A percentile compares a stretch with the other conserved stretches of the same genome.
phyloP scores from a whole-genome alignment of 2,888 invertebrate species.

The Chalcis sispes region DNA sequence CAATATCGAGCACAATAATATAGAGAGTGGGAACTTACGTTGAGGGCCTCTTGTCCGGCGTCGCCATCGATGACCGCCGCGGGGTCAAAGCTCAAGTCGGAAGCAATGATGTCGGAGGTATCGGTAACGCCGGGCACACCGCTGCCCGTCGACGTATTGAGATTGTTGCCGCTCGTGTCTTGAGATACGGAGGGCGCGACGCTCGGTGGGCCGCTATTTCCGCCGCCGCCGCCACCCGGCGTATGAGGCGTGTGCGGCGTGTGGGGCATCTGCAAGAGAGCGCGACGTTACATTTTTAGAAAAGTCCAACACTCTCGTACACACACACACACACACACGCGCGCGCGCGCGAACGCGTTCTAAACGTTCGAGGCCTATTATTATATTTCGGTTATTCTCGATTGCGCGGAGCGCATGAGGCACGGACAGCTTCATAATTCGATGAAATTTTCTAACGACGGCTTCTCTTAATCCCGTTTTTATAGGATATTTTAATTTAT shows the following conservation, averaged over 20 bases:
- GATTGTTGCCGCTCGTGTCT: constrained; percentile 71
- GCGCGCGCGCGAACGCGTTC: background rate
- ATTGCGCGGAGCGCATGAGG: constrained; percentile 32
- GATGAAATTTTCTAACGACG: constrained; percentile 42
- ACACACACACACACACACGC: constrained; percentile 23
- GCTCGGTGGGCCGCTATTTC: constrained; percentile 87
- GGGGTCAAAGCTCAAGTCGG: constrained; percentile 94
- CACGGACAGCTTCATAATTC: constrained; percentile 35
- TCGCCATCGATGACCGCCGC: constrained; percentile 95
- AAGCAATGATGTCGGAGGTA: constrained; percentile 86
- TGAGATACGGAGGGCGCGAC: constrained; percentile 79
- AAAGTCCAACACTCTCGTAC: constrained; percentile 20
- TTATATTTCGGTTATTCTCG: constrained; percentile 54
- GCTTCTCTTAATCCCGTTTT: too few relatives aligned
- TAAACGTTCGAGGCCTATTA: constrained; percentile 41
- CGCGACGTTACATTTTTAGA: constrained; percentile 66
- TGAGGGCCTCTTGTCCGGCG: constrained; percentile 89
- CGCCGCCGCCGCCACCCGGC: constrained; percentile 78
- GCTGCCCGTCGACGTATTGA: constrained; percentile 74
- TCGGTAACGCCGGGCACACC: constrained; percentile 72
- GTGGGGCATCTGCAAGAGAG: constrained; percentile 87
- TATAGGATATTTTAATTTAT: too few relatives aligned
- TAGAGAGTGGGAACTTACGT: constrained; percentile 83
- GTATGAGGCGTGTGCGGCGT: constrained; percentile 87
- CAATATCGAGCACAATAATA: background rate